Conservation (phyloP, 2,797 vertebrate genomes). For the Labroides dimidiatus region DNA sequence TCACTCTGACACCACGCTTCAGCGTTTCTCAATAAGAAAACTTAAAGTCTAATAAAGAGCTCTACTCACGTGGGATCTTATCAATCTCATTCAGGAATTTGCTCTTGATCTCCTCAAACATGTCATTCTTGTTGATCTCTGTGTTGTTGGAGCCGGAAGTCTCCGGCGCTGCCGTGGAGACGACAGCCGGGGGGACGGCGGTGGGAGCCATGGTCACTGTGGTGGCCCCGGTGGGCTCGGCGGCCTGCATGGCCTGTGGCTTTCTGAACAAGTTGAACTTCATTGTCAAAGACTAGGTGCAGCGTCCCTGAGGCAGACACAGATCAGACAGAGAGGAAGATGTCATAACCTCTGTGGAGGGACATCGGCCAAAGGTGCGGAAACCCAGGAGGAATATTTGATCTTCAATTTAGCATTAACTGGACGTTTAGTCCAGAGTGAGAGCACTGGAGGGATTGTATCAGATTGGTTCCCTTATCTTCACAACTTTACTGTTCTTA, state of each 20-base stretch:
- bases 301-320: slow-evolving; percentile 64
- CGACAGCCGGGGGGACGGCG: slow-evolving; percentile 44
- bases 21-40: neutral
- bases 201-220: slow-evolving; percentile 72
- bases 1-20: neutral
- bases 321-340: slow-evolving; percentile 2
- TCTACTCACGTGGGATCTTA: slow-evolving; percentile 93
- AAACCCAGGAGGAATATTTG: neutral
- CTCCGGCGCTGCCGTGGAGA: slow-evolving; percentile 84
- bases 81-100: slow-evolving; percentile 96
- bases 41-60: neutral
- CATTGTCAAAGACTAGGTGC: slow-evolving; percentile 77
- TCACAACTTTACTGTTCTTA: no score
- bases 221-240: slow-evolving; percentile 78
- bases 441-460: no score
- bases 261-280: slow-evolving; percentile 85
- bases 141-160: slow-evolving; percentile 84
- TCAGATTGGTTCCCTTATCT: no score
- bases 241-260: slow-evolving; percentile 72
- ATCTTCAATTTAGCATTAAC: no score
- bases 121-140: slow-evolving; percentile 87
- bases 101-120: slow-evolving; percentile 92
- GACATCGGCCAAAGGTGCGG: neutral
- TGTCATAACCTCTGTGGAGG: neutral
- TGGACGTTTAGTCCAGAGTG: no score